Evolutionary conservation across 92 coral and sea anemone genomes (phyloP).

Genomic region (Bergia puertoricense): DNA sequence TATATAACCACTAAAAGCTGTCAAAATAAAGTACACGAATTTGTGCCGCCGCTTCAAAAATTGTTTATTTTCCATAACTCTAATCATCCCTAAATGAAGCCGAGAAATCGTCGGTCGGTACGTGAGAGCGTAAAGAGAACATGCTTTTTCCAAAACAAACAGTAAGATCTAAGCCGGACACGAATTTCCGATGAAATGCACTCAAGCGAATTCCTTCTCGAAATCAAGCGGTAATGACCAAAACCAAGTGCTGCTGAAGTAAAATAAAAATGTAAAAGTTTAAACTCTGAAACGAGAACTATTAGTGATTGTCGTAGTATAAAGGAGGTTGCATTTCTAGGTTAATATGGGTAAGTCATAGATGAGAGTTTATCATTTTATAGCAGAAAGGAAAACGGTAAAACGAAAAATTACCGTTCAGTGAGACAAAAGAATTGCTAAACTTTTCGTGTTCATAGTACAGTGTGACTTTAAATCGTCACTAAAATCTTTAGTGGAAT

Average conservation of each 20-base stretch:
- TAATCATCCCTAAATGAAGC: background rate
- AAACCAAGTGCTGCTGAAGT: background rate
- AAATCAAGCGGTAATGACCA: background rate
- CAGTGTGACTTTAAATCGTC: background rate
- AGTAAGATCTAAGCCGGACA: conserved; percentile 31
- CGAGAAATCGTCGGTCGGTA: background rate
- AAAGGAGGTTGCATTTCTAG: background rate
- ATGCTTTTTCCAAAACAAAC: conserved; percentile 23
- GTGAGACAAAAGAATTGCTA: background rate
- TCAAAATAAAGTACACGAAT: background rate
- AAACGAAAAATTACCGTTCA: too few relatives aligned
- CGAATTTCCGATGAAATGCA: conserved; percentile 21
- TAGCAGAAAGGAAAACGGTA: background rate
- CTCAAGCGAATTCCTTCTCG: conserved; percentile 14
- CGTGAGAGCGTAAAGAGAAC: background rate
- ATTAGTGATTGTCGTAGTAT: too few relatives aligned
- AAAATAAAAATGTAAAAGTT: background rate
- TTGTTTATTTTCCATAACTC: conserved; percentile 9
- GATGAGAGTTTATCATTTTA: background rate
- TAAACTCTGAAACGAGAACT: too few relatives aligned
- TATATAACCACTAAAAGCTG: background rate
- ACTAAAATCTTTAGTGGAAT: too few relatives aligned
- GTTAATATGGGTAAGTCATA: background rate
- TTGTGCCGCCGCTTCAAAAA: background rate
- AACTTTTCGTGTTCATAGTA: background rate